Evolutionary conservation across 2,888 invertebrate species (phyloP), one percentile per base, ranked within the genome.

Genomic region (Notodonta dromedarius): DNA sequence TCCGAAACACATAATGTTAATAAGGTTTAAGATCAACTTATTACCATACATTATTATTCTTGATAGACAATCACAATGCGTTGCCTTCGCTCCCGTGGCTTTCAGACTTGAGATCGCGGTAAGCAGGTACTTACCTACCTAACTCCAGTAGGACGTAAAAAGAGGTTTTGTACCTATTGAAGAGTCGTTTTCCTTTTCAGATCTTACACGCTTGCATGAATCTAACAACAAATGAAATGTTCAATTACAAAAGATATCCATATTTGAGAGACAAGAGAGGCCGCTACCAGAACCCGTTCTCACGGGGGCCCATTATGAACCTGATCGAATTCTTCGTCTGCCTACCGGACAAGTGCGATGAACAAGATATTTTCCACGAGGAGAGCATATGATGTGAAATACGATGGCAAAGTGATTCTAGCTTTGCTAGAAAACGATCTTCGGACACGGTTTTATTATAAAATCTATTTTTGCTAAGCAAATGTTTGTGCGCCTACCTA

Each of bases 151-250:
- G 35, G 4, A 35, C 24, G 24, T 24, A 24, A 24, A 24, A 24
- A 24, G 24, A 24, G 35, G 35, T 35, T 35, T 35, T 35, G 35
- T 0, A 35, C 35, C 35, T 35, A 6, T 35, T 35, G 6, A 35
- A 35, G 5, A 16, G n/a, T 16, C 2, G 16, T 50, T 55, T 42
- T 39, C 14, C 9, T 72, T 76, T 70, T 66, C 93, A 98, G 98
- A 95, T 98, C 58, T 93, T 98, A 32, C 98, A 98, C 85, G 98
- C 98, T 12, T 97, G 97, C 83, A 97, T 97, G 97, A 98, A 98
- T 91, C 90, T 98, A 64, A 98, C 98, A 8, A 98, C 98, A 55
- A 98, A 98, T 86, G 98, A 98, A 91, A 97, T 98, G 97, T 97
- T 98, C 85, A 98, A 98, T 91, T 97, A 97, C 86, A 98, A 98